Base-by-base conservation (phyloP, 2,888 invertebrate species). In the Cephus nigrinus region DNA sequence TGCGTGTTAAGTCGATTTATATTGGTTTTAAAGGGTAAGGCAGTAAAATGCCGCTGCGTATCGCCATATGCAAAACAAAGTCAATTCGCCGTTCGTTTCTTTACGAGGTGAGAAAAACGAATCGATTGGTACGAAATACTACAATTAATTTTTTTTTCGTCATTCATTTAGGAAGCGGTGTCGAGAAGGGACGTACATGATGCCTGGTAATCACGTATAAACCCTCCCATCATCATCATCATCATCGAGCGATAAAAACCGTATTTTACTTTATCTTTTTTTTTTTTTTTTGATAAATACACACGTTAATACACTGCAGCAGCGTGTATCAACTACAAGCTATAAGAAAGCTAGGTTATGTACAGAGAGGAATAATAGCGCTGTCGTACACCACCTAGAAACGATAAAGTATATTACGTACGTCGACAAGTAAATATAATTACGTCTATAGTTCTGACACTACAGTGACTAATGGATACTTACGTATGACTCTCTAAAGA, bases 161-260 rank as follows among this genome's bases (percentile, higher is more conserved):
- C 40, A 73, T 79, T 75, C 31, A 75, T 74, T 35, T 75, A 85
- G 83, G 88, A 90, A 91, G 88, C 90, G 90, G 88, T 90, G 89
- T 88, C 90, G 88, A 90, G 91, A 91, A 88, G 86, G 87, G 86
- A 87, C 84, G 83, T 80, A 85, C 86, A 90, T 91, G 91, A 91
- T 91, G 87, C 91, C 91, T 91, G 91, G 91, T 91, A 91, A 90
- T 91, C 90, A 89, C 90, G 90, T 91, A 85, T 89, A 85, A 81
- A 88, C 86, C 82, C 89, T 85, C 91, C 90, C 89, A 91, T 90
- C 87, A 90, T 87, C 88, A 88, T 88, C 88, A 32, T 71, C 71
- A 33, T 71, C 71, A 33, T 71, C 31, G 32, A 33, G 31, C 71
- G 71, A 71, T 71, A 55, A 23, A 55, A 23, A 23, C 55, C 55